Evolutionary conservation across 1,140 invertebrate species (phyloP), one percentile per base, ranked within the genome.

Genomic region (Cherax destructor): DNA sequence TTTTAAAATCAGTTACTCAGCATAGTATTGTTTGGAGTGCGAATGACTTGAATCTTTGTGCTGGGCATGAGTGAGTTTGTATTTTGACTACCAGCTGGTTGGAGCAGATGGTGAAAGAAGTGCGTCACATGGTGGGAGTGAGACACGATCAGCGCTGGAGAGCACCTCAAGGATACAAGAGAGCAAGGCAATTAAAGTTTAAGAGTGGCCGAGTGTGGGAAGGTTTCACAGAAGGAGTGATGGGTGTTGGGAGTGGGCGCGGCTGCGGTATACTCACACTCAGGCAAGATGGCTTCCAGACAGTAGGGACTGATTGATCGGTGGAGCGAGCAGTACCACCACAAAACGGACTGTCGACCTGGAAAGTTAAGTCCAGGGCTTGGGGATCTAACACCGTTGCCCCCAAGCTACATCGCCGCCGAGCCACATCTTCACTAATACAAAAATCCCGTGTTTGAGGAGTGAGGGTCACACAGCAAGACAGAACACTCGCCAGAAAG

Each of bases 251-350:
- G 49, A 56, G 65, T 69, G 83, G 65, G 59, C 65, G 65, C 65
- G 83, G 65, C 65, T 49, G 59, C 47, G 16, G 81, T 84, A 61
- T 84, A 84, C 81, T 84, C 81, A 84, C 81, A 69, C 81, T 69
- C 56, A 84, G 59, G 81, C 81, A 84, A 84, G 81, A 84, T 84
- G 81, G 81, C 81, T 84, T 84, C 81, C 81, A 84, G 56, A n/a
- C 56, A 47, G 56, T 50, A 69, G 59, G 24, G 56, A 84, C 56
- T 84, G 81, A 84, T 84, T 84, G 81, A 84, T 84, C 81, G 81
- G 56, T n/a, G 81, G n/a, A 30, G 24, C 24, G n/a, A 56, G 56
- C 30, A 74, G 30, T 30, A 85, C 61, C 5, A 74, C 13, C 30
- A 69, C 59, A 41, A 69, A 49, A 72, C 9, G 41, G 41, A 50